Evolutionary conservation across 1,140 invertebrate genomes (phyloP).

Genomic region (Rhopalosiphum maidis): DNA sequence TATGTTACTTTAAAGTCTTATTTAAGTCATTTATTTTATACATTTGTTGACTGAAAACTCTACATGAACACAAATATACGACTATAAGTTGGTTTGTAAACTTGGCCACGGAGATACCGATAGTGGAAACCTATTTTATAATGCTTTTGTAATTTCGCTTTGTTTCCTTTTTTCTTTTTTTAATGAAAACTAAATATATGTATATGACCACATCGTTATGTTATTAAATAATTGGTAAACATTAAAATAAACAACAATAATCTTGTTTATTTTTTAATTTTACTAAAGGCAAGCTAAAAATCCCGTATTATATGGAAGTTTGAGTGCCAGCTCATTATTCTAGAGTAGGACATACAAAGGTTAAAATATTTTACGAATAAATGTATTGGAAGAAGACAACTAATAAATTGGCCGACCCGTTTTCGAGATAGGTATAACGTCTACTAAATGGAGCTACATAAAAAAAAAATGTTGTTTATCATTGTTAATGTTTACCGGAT

Average conservation of each 20-base stretch:
- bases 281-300: neutral
- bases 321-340: neutral
- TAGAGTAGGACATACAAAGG: neutral
- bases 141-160: neutral
- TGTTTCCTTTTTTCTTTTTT: neutral
- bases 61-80: neutral
- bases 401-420: neutral
- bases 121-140: neutral
- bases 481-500: neutral
- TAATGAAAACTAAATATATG: neutral
- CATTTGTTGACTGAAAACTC: neutral
- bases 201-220: neutral
- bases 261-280: conserved; percentile 21
- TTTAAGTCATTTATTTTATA: neutral
- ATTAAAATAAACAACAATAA: neutral
- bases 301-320: neutral
- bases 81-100: neutral
- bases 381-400: neutral
- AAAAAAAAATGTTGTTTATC: neutral
- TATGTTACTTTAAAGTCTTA: neutral
- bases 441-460: neutral
- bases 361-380: neutral
- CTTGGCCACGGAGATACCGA: neutral
- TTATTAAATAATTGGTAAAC: neutral
- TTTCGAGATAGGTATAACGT: neutral